These are phyloP conservation scores for Tetrapedia diversipes DNA, from an alignment of 2,888 invertebrate species.

Conservation along the genomic window DNA sequence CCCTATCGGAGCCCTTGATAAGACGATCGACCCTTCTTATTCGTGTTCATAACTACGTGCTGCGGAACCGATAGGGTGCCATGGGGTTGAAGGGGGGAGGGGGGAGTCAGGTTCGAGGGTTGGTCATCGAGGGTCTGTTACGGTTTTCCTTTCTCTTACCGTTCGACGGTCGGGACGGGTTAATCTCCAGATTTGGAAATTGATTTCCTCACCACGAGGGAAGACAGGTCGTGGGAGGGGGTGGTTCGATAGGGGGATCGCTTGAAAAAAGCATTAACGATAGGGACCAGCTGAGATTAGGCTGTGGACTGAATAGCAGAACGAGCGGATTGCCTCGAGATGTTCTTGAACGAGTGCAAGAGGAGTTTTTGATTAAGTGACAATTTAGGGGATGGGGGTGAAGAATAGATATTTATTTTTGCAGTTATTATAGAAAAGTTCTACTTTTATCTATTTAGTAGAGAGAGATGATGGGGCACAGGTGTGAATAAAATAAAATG, in stretches of 20 bases:
- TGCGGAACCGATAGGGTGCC: constrained; percentile 60
- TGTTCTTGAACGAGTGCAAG: too few species aligned
- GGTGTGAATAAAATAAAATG: too few species aligned
- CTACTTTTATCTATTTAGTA: too few species aligned
- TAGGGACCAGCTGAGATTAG: neutral
- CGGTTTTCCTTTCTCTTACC: neutral
- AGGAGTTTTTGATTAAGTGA: too few species aligned
- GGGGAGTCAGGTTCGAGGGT: constrained; percentile 31
- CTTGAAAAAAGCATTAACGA: constrained; percentile 8
- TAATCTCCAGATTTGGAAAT: constrained; percentile 67
- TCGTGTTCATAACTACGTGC: constrained; percentile 70
- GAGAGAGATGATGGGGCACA: too few species aligned
- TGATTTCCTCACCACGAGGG: constrained; percentile 55
- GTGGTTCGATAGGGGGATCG: neutral
- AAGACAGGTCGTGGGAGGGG: constrained; percentile 6
- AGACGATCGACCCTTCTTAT: constrained; percentile 72
- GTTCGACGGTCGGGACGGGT: constrained; percentile 45
- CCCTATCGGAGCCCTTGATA: constrained; percentile 62
- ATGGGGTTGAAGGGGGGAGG: too few species aligned
- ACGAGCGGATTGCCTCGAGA: neutral
- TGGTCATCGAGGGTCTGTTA: constrained; percentile 39
- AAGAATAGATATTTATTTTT: too few species aligned
- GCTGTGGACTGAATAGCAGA: neutral
- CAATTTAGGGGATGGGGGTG: too few species aligned
- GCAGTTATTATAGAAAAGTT: too few species aligned